Conservation (phyloP, 2,113 vertebrate genomes). For the Sarotherodon lohbergeri region DNA sequence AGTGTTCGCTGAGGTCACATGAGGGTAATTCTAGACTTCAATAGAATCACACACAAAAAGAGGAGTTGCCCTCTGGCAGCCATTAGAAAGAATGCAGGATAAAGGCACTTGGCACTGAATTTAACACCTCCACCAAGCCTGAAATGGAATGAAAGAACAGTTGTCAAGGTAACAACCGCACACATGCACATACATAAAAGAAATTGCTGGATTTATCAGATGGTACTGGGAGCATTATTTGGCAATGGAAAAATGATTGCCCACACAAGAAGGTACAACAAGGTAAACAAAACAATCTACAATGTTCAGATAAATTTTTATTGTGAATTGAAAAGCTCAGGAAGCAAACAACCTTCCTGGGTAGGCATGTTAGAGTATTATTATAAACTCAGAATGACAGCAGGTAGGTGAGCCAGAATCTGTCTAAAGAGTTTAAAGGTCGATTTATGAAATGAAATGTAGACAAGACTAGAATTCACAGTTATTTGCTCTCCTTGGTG, state of each 20-base stretch:
- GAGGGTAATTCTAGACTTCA: background rate
- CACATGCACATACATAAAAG: background rate
- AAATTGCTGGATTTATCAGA: background rate
- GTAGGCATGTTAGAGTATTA: background rate
- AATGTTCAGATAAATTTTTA: background rate
- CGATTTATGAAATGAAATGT: background rate
- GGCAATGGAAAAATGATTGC: background rate
- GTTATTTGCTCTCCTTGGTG: background rate
- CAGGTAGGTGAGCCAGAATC: background rate
- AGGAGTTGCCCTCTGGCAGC: background rate
- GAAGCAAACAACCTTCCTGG: background rate
- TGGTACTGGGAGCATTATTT: background rate
- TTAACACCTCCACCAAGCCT: background rate
- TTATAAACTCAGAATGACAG: background rate
- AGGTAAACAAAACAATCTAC: background rate
- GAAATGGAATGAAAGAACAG: background rate
- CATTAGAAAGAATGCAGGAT: background rate
- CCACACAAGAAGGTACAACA: background rate
- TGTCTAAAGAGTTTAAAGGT: background rate
- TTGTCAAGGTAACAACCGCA: background rate
- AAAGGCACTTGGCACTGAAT: background rate
- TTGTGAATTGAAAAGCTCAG: background rate
- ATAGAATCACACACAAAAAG: background rate
- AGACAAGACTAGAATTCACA: background rate
- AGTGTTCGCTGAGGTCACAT: background rate